Conservation (phyloP, 2,113 vertebrate genomes). For the Tachuris rubrigastra region DNA sequence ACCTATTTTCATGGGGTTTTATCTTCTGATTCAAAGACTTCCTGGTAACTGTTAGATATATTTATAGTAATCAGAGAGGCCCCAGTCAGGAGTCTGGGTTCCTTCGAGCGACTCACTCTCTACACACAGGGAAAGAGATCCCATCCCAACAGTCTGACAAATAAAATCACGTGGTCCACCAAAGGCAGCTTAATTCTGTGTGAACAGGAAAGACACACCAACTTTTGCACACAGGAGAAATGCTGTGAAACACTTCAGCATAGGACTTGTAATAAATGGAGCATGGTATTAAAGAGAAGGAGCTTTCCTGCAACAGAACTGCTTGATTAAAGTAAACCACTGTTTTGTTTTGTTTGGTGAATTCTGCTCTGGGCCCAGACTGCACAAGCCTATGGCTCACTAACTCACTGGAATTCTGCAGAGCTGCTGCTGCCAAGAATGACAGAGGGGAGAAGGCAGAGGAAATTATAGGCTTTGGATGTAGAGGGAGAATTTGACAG, state of each 20-base stretch:
- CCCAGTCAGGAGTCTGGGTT: background rate
- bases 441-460: constrained; percentile 63
- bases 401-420: constrained; percentile 36
- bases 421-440: constrained; percentile 56
- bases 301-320: background rate
- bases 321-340: constrained; percentile 1
- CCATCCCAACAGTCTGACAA: background rate
- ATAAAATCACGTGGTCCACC: background rate
- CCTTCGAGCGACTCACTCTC: background rate
- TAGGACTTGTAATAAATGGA: background rate
- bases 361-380: constrained; percentile 8
- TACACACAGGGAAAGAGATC: background rate
- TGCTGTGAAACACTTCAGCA: background rate
- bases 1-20: constrained; percentile 18
- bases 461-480: constrained; percentile 61
- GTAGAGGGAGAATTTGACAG: constrained; percentile 3
- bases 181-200: background rate
- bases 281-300: background rate
- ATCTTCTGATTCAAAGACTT: background rate
- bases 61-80: background rate
- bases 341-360: constrained; percentile 20
- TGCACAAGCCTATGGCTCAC: constrained; percentile 18
- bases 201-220: background rate
- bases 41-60: background rate
- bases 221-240: background rate